phyloP scores from a whole-genome alignment of 2,113 vertebrate species.

The Syngnathoides biaculeatus region DNA sequence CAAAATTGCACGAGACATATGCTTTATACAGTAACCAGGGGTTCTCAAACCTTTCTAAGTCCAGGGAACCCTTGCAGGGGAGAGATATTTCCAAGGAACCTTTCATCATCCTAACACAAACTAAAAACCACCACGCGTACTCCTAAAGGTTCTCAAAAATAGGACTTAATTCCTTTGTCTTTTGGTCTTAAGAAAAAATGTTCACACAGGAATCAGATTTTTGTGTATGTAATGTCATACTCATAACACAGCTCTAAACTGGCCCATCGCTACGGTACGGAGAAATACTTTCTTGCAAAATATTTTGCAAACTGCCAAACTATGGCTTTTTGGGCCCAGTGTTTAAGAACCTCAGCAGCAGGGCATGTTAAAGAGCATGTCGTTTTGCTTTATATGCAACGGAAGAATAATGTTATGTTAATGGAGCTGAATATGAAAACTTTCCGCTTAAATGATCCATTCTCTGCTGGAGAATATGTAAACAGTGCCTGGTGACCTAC shows the following conservation, averaged over 20 bases:
- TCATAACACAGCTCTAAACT: background rate
- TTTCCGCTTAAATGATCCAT: background rate
- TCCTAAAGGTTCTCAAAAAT: too few species aligned
- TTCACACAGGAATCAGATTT: background rate
- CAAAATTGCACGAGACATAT: background rate
- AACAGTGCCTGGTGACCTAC: conserved; percentile 15
- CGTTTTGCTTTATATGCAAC: background rate
- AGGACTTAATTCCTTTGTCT: background rate
- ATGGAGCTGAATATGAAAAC: background rate
- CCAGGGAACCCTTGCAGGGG: too few species aligned
- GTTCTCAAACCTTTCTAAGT: too few species aligned
- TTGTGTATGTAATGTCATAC: too few species aligned
- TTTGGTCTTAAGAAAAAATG: background rate
- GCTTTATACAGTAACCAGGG: too few species aligned
- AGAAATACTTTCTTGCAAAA: background rate
- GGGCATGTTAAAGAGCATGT: background rate
- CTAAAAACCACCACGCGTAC: too few species aligned
- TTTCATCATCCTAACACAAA: too few species aligned
- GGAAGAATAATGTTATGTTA: background rate
- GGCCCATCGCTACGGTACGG: background rate
- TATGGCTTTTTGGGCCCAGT: background rate
- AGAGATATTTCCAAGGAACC: too few species aligned
- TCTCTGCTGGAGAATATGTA: background rate
- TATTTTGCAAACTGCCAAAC: background rate
- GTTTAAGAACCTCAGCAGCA: background rate